These are phyloP conservation scores for Andrena cerasifolii DNA, from an alignment of 1,140 invertebrate genomes.

Conservation along the genomic window DNA sequence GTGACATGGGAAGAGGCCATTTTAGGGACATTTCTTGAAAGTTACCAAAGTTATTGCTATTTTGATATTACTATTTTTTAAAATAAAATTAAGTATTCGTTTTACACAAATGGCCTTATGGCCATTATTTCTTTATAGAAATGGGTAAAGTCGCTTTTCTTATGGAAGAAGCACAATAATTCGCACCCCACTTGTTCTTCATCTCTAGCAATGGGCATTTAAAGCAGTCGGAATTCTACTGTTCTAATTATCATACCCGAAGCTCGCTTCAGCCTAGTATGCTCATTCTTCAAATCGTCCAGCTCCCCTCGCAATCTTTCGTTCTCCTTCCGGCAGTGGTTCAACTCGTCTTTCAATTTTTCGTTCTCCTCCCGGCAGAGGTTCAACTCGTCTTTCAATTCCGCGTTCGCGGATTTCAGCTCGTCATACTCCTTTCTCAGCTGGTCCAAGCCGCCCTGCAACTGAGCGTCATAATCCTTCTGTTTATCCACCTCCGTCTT, in stretches of 20 bases:
- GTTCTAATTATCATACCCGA: background rate
- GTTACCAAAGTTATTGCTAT: too few species aligned
- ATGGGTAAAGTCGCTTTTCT: too few species aligned
- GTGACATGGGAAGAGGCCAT: too few species aligned
- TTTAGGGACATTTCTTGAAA: too few species aligned
- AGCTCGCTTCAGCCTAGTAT: background rate
- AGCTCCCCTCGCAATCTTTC: constrained; percentile 32
- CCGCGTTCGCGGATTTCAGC: background rate
- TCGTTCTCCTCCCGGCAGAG: constrained; percentile 31
- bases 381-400: constrained; percentile 2
- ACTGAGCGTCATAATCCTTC: background rate
- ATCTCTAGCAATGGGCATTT: background rate
- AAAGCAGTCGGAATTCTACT: background rate
- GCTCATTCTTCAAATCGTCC: constrained; percentile 26
- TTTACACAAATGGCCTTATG: too few species aligned
- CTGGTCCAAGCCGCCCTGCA: background rate
- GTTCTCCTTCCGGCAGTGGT: too few species aligned
- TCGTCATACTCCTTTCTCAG: constrained; percentile 8
- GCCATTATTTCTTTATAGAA: too few species aligned
- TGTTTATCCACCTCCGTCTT: background rate
- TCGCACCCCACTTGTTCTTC: too few species aligned
- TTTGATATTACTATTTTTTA: too few species aligned
- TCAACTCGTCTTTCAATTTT: constrained; percentile 22
- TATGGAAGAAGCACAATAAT: too few species aligned
- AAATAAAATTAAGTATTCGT: too few species aligned